Evolutionary conservation across 2,797 vertebrate genomes (phyloP).

Genomic region (Calcarius lapponicus): DNA sequence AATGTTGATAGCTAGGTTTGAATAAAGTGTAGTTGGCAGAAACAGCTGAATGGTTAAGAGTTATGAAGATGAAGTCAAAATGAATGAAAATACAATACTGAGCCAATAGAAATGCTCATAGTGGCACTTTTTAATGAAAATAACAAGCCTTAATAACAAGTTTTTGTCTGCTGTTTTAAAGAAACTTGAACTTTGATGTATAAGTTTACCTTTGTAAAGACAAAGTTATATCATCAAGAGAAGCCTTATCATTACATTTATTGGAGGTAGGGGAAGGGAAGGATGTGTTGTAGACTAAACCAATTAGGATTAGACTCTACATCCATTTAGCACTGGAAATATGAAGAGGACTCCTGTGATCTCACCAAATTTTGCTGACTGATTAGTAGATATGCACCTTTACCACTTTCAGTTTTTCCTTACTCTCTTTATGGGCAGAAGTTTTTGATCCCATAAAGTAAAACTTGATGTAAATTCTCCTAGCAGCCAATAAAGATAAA

Average conservation of each 20-base stretch:
- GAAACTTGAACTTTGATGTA: neutral
- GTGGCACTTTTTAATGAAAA: neutral
- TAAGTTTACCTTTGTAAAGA: neutral
- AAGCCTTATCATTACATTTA: neutral
- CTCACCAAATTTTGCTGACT: neutral
- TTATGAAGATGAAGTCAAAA: neutral
- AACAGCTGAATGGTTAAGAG: neutral
- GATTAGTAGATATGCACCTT: neutral
- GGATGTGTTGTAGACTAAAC: neutral
- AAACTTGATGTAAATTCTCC: neutral
- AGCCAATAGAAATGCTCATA: neutral
- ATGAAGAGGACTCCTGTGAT: neutral
- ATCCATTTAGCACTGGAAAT: neutral
- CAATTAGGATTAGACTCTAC: neutral
- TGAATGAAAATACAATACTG: neutral
- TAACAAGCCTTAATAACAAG: neutral
- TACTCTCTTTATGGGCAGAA: neutral
- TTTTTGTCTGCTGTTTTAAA: neutral
- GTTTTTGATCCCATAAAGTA: neutral
- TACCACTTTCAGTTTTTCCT: neutral
- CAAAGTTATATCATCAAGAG: neutral
- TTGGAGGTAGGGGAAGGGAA: neutral
- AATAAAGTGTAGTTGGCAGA: neutral
- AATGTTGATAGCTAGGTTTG: neutral
- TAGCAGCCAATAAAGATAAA: neutral